Conservation (phyloP, 1,140 invertebrate species). For the Archivesica marissinica region DNA sequence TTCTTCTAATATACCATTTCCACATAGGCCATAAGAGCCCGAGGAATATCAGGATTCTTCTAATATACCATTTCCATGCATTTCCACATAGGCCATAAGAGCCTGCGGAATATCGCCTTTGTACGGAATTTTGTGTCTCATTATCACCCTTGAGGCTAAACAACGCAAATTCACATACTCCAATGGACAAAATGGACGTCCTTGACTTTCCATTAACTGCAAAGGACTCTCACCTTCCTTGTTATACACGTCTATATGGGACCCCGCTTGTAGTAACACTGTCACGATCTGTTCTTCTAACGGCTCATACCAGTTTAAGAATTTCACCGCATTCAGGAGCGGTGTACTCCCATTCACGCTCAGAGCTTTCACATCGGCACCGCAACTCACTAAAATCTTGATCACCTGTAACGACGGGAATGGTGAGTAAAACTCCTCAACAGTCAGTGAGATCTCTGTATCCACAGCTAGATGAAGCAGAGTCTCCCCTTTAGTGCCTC, state of each 20-base stretch:
- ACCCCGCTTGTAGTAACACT: conserved; percentile 88
- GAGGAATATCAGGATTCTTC: no score
- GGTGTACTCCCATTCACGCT: conserved; percentile 68
- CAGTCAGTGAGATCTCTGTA: conserved; percentile 67
- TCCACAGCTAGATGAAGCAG: conserved; percentile 91
- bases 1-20: no score
- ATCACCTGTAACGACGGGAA: conserved; percentile 69
- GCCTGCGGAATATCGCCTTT: conserved; percentile 88
- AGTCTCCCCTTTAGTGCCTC: conserved; percentile 90
- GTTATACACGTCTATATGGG: conserved; percentile 91
- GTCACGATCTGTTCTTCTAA: conserved; percentile 89
- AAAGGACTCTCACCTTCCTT: conserved; percentile 88
- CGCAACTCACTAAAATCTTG: conserved; percentile 68
- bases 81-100: conserved; percentile 90
- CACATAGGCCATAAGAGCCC: no score
- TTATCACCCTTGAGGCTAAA: conserved; percentile 90
- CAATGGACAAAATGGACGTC: conserved; percentile 88
- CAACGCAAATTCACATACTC: conserved; percentile 91
- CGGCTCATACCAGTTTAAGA: conserved; percentile 58
- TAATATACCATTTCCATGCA: conserved; percentile 86
- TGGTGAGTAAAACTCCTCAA: conserved; percentile 70
- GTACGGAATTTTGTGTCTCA: conserved; percentile 88
- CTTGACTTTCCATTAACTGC: conserved; percentile 87
- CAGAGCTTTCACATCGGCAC: conserved; percentile 67
- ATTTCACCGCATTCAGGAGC: conserved; percentile 66